Evolutionary conservation across 2,797 vertebrate species (phyloP), one percentile per base, ranked within the genome.

Genomic region (Crocodylus rhombifer): DNA sequence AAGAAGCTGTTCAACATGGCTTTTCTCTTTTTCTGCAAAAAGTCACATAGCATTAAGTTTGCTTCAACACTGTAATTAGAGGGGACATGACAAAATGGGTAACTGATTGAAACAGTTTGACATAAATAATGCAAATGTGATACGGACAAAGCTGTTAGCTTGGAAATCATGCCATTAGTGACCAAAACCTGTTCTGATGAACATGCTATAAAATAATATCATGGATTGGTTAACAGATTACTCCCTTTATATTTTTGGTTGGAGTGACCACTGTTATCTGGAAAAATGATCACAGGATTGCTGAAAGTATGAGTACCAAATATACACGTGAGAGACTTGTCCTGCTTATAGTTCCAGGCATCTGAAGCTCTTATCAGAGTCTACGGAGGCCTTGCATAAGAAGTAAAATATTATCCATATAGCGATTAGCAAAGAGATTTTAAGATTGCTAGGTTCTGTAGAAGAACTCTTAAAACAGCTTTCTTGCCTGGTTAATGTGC

Each of bases 221-320:
- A 82, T 26, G 85, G 86, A 79, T 77, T 96, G 77, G 90, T 91
- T 73, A 65, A 90, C 26, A 95, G 77, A 95, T 90, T 88, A 92
- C 36, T 73, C 89, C 17, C 15, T 67, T 28, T 86, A 95, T 60
- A 58, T 93, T 90, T 96, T 92, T 90, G 85, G 60, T 91, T 90
- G 0, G 5, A 77, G 76, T 96, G 97, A 95, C 80, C 56, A 2
- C 6, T 82, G 71, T 89, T 95, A 88, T 84, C 95, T 95, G 79
- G 55, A 94, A 96, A 98, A 96, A 92, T 25, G 78, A 97, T 95
- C 94, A 95, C 42, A 78, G 77, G 86, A 93, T 84, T 88, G 81
- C 57, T 93, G 55, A 64, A 91, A 91, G 91, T 95, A 77, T 97
- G 95, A 94, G 87, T 51, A 82, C 82, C 95, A 88, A 91, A 95